phyloP scores from a whole-genome alignment of 2,113 vertebrate species.

The Nematolebias whitei region DNA sequence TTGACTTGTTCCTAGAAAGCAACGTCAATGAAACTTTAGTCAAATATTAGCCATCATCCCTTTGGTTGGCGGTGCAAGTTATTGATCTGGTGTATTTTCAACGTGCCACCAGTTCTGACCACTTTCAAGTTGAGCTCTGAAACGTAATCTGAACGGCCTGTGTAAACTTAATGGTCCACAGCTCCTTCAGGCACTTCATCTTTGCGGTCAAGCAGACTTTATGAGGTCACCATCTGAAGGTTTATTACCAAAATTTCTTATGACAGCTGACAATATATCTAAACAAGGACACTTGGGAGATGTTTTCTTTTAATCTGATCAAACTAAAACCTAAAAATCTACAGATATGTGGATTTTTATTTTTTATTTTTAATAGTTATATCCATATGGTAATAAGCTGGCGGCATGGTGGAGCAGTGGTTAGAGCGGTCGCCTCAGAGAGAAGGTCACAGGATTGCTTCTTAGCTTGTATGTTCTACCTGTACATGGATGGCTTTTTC shows the following conservation, averaged over 20 bases:
- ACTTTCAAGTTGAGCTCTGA: slow-evolving; percentile 32
- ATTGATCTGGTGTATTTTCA: slow-evolving; percentile 27
- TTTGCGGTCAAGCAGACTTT: slow-evolving; percentile 70
- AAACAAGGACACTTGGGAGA: slow-evolving; percentile 29
- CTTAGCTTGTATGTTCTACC: too few relatives aligned
- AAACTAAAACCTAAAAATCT: background rate
- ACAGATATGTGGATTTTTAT: too few relatives aligned
- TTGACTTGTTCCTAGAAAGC: slow-evolving; percentile 10
- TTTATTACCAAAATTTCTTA: slow-evolving; percentile 62
- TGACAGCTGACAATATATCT: slow-evolving; percentile 44
- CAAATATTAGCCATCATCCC: slow-evolving; percentile 24
- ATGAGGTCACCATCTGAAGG: slow-evolving; percentile 67
- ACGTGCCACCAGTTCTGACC: slow-evolving; percentile 30
- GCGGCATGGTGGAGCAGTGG: too few relatives aligned
- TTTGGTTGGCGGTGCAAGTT: slow-evolving; percentile 9
- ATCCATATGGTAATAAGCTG: too few relatives aligned
- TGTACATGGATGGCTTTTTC: too few relatives aligned
- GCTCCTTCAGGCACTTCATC: slow-evolving; percentile 61
- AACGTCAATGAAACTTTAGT: slow-evolving; percentile 28
- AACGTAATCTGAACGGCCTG: slow-evolving; percentile 57
- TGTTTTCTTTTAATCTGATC: background rate
- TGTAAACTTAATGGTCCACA: slow-evolving; percentile 70
- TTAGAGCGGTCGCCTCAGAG: too few relatives aligned
- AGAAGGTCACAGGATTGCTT: too few relatives aligned
- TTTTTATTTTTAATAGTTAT: too few relatives aligned